Percentiles rank a stretch among this genome's conserved stretches.
phyloP scores from a whole-genome alignment of 2,888 invertebrate genomes.

The Bombylius major region DNA sequence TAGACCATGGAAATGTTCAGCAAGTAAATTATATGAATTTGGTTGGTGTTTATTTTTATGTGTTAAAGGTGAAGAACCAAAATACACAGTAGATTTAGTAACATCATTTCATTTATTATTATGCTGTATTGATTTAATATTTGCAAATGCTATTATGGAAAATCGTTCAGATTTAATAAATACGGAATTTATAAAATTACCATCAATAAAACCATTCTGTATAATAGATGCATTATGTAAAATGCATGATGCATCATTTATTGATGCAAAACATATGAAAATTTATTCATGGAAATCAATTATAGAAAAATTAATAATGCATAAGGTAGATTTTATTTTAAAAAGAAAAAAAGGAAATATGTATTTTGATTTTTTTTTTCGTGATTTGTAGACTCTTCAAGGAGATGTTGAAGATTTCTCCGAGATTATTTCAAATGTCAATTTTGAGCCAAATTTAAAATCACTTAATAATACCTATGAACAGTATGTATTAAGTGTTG shows the following conservation, averaged over 20 bases:
- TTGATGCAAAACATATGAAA: slow-evolving; percentile 84
- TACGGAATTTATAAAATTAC: slow-evolving; percentile 64
- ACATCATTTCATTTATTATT: slow-evolving; percentile 86
- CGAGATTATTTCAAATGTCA: slow-evolving; percentile 62
- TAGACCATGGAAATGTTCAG: slow-evolving; percentile 64
- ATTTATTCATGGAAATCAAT: slow-evolving; percentile 75
- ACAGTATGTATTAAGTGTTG: slow-evolving; percentile 76
- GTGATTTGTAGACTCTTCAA: slow-evolving; percentile 48
- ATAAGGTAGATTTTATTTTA: slow-evolving; percentile 21
- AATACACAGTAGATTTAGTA: slow-evolving; percentile 83
- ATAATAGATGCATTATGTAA: slow-evolving; percentile 72
- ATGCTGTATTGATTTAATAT: slow-evolving; percentile 83
- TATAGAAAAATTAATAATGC: slow-evolving; percentile 44
- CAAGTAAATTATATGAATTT: slow-evolving; percentile 78
- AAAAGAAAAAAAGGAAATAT: background rate
- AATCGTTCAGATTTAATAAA: slow-evolving; percentile 78
- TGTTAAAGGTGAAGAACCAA: slow-evolving; percentile 74
- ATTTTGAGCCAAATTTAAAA: slow-evolving; percentile 77
- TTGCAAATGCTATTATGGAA: slow-evolving; percentile 69
- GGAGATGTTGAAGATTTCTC: slow-evolving; percentile 57
- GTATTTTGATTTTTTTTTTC: slow-evolving; percentile 1
- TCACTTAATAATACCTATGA: slow-evolving; percentile 80
- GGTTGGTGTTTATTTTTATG: slow-evolving; percentile 89
- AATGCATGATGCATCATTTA: slow-evolving; percentile 65
- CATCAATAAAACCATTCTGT: slow-evolving; percentile 59